These are phyloP conservation scores for Lepidurus arcticus DNA, from an alignment of 1,140 invertebrate genomes.

Conservation along the genomic window DNA sequence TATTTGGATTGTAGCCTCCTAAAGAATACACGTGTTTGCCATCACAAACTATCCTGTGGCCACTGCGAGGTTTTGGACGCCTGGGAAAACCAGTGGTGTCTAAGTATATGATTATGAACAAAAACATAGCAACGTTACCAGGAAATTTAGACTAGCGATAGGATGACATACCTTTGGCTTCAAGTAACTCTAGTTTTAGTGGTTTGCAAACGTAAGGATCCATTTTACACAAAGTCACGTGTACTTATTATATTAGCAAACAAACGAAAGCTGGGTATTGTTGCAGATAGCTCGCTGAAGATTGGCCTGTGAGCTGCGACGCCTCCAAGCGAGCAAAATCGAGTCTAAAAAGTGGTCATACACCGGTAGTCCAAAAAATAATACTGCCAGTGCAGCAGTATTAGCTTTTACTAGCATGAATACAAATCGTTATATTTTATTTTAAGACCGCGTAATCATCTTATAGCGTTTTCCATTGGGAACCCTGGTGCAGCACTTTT, in stretches of 20 bases:
- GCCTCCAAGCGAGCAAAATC: too few relatives aligned
- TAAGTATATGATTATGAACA: background rate
- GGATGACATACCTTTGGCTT: background rate
- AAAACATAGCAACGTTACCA: background rate
- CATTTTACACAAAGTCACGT: background rate
- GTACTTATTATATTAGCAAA: background rate
- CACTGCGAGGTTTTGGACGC: slow-evolving; percentile 10
- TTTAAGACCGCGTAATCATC: too few relatives aligned
- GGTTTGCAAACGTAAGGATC: background rate
- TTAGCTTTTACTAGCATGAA: too few relatives aligned
- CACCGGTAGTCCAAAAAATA: too few relatives aligned
- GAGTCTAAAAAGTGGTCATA: too few relatives aligned
- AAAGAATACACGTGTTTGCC: slow-evolving; percentile 12
- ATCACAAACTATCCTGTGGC: background rate
- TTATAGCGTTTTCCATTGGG: too few relatives aligned
- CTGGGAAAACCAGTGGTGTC: background rate
- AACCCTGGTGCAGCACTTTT: too few relatives aligned
- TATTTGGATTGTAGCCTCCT: background rate
- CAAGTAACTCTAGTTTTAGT: background rate
- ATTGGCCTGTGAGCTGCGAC: too few relatives aligned
- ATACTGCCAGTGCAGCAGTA: too few relatives aligned
- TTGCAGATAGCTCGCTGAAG: background rate
- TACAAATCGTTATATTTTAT: too few relatives aligned
- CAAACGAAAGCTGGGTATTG: too few relatives aligned
- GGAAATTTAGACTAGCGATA: background rate